Evolutionary conservation across 2,888 invertebrate genomes (phyloP), one percentile per base, ranked within the genome.

Genomic region (Tetropium fuscum): DNA sequence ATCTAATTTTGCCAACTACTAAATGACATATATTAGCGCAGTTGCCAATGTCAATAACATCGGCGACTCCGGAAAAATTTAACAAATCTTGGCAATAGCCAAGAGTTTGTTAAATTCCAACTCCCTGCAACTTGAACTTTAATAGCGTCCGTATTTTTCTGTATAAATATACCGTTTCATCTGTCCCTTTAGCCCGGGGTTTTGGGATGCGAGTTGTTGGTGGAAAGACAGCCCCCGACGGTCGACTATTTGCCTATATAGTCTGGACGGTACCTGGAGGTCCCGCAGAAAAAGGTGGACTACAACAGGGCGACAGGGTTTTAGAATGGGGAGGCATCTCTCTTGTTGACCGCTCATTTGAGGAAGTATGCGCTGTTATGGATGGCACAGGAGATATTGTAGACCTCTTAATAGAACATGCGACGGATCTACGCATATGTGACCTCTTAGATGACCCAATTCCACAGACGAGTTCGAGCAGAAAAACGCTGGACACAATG

Each of bases 151-250:
- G n/a, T n/a, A n/a, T n/a, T n/a, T n/a, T n/a, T n/a, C n/a, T n/a
- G n/a, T 27, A 27, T 10, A 27, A 27, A 27, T 6, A 27, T 27
- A n/a, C 8, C 34, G 6, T 8, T 34, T 54, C 18, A 4, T 11
- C 18, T 56, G 19, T 53, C 30, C 7, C 80, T 82, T 25, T 82
- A 92, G 93, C 94, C 66, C 90, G 94, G 69, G 96, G 96, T 57
- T 94, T 96, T 77, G 97, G 97, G 22, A 94, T 97, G 94, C 87
- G 95, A 64, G 94, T 97, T 18, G 95, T 96, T 40, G 97, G 96
- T 11, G 97, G 97, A 19, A 95, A 95, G 81, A 90, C 91, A 20
- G 92, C 92, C 58, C 86, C 89, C 20, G 94, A 94, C 80, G 95
- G 95, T 3, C 89, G 91, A 27, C 88, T 95, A 66, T 94, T 94